These are phyloP conservation scores for Euproctis similis DNA, from an alignment of 2,888 invertebrate species.

Conservation along the genomic window DNA sequence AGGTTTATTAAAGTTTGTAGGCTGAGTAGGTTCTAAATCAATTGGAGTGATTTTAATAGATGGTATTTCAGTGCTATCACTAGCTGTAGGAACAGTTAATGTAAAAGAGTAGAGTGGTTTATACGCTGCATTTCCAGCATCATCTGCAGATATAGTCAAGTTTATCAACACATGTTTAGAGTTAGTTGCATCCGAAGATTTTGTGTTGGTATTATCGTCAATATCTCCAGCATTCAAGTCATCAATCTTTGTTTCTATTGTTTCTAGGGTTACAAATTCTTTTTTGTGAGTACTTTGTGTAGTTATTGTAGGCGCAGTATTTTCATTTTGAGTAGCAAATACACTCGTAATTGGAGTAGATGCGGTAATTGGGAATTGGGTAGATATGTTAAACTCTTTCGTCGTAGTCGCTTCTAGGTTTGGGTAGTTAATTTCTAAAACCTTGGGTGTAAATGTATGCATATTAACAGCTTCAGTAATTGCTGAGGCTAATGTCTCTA, in stretches of 20 bases:
- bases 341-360: no score
- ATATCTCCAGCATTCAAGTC: constrained; percentile 41
- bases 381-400: constrained; percentile 18
- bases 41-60: constrained; percentile 74
- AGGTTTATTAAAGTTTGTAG: constrained; percentile 62
- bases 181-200: constrained; percentile 43
- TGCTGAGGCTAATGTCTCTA: neutral
- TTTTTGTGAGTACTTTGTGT: constrained; percentile 35
- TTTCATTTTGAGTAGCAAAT: constrained; percentile 38
- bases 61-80: constrained; percentile 67
- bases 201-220: neutral
- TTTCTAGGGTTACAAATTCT: constrained; percentile 23
- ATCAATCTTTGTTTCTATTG: constrained; percentile 22
- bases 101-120: constrained; percentile 86
- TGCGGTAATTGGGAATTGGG: constrained; percentile 25
- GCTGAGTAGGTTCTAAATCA: constrained; percentile 52
- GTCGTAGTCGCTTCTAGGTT: constrained; percentile 10
- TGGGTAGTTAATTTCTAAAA: constrained; percentile 1
- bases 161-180: constrained; percentile 85
- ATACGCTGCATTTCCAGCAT: constrained; percentile 56
- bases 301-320: constrained; percentile 38
- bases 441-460: neutral
- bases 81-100: constrained; percentile 84
- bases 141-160: constrained; percentile 85
- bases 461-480: neutral